Conservation (phyloP, 2,113 vertebrate genomes). For the Scolopax mira region DNA sequence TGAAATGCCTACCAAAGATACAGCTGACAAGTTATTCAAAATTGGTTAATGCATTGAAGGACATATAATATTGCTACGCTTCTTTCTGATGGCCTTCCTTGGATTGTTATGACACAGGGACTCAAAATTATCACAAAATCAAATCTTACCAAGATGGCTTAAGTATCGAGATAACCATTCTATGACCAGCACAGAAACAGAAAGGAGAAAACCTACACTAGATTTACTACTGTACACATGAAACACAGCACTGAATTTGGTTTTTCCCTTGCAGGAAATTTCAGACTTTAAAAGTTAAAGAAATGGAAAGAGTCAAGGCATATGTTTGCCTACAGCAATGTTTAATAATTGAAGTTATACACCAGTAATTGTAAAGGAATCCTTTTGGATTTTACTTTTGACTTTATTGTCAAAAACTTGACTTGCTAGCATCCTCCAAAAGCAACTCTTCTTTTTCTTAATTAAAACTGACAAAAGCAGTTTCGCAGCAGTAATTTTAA, state of each 20-base stretch:
- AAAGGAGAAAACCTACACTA: not conserved
- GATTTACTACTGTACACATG: not conserved
- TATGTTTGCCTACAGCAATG: no score
- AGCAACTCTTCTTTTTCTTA: not conserved
- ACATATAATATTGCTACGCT: not conserved
- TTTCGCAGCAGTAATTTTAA: not conserved
- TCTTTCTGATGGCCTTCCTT: not conserved
- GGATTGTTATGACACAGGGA: not conserved
- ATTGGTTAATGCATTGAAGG: not conserved
- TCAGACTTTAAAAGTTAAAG: not conserved
- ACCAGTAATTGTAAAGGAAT: not conserved
- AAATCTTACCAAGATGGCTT: not conserved
- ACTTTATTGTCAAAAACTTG: not conserved
- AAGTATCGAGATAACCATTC: not conserved
- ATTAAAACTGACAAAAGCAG: not conserved
- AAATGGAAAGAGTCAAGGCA: not conserved
- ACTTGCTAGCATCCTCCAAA: not conserved
- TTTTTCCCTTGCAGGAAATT: not conserved
- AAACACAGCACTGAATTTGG: not conserved
- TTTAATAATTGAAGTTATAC: not conserved
- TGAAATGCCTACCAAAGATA: not conserved
- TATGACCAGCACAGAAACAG: not conserved
- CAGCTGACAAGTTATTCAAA: not conserved
- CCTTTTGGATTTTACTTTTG: not conserved
- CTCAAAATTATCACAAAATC: not conserved